Evolutionary conservation across 2,888 invertebrate species (phyloP).

Genomic region (Drosophila mimica): DNA sequence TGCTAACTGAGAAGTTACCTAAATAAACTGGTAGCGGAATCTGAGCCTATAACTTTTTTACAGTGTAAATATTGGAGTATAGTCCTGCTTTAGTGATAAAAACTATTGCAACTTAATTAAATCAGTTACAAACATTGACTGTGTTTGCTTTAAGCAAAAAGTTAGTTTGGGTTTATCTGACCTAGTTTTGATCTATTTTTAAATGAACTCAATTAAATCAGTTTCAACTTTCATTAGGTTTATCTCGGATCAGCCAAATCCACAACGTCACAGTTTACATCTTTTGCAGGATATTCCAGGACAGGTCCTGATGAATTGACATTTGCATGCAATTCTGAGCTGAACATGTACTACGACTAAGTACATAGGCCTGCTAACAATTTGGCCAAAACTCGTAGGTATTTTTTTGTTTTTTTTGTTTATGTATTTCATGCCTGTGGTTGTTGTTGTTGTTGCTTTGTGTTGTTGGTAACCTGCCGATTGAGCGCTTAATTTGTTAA

Average conservation of each 20-base stretch:
- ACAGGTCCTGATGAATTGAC: not conserved
- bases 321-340: constrained; percentile 10
- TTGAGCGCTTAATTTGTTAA: constrained; percentile 83
- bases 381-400: constrained; percentile 20
- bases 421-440: constrained; percentile 10
- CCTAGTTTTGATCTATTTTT: not conserved
- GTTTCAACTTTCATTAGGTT: not conserved
- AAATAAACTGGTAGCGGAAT: not conserved
- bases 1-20: not conserved
- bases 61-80: not conserved
- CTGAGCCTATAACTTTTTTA: not conserved
- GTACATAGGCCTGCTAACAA: constrained; percentile 37
- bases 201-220: not conserved
- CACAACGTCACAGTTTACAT: not conserved
- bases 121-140: not conserved
- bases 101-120: not conserved
- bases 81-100: not conserved
- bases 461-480: constrained; percentile 64
- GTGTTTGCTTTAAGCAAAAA: too few species aligned
- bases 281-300: not conserved
- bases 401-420: not conserved
- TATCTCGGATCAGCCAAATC: not conserved
- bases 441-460: constrained; percentile 16
- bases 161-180: too few species aligned
- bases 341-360: constrained; percentile 11